Base-by-base conservation (phyloP, 2,888 invertebrate species). In the Chrysomela aeneicollis region DNA sequence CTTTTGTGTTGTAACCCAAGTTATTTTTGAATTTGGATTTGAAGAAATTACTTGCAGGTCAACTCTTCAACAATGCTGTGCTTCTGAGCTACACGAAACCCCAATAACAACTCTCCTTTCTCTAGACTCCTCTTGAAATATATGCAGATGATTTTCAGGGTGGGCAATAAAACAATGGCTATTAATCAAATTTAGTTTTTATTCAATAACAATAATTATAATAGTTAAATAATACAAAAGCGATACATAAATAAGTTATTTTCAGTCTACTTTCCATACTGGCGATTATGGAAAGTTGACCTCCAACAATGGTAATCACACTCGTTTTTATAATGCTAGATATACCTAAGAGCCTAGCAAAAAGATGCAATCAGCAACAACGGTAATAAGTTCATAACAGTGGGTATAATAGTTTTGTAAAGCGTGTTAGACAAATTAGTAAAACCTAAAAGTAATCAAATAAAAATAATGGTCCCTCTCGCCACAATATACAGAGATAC, bases 121-220 rank as follows among this genome's bases (percentile, higher is more conserved):
- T n/a, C n/a, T n/a, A n/a, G n/a, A n/a, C n/a, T n/a, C n/a, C n/a
- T n/a, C n/a, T n/a, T n/a, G n/a, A n/a, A n/a, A n/a, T n/a, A n/a
- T n/a, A n/a, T n/a, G n/a, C n/a, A n/a, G n/a, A n/a, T n/a, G n/a
- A n/a, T n/a, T n/a, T n/a, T n/a, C n/a, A n/a, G 42, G 67, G 68
- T 37, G 63, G 62, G 26, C 15, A 66, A 68, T 22, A 58, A 67
- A 66, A 66, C 63, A 59, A 42, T 18, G 9, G 37, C 52, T 68
- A 73, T 78, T 81, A 81, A 82, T 81, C 81, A 82, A 82, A 82
- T 82, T 82, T 81, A 82, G 81, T 82, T 82, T 70, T 78, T 81
- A 82, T 82, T 83, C 79, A 81, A 80, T 79, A 81, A 81, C 80
- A 82, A 81, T 76, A 74, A 67, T 75, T 74, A 77, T 77, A 57